Percentiles rank a stretch among this genome's conserved stretches.
These are phyloP conservation scores for Pteria penguin DNA, from an alignment of 2,888 invertebrate species.

Conservation along the genomic window DNA sequence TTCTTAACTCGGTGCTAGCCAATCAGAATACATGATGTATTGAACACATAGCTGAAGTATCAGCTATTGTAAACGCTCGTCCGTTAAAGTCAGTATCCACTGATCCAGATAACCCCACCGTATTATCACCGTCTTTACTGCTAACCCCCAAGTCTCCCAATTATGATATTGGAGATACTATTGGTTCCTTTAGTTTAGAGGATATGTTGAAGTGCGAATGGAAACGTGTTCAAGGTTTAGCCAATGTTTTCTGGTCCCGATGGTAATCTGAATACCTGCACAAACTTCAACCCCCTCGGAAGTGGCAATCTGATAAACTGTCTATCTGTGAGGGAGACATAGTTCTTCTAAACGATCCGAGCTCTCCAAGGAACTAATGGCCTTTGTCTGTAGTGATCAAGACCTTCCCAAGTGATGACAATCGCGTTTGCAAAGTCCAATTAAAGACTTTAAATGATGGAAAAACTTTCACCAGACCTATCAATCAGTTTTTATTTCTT, in stretches of 20 bases:
- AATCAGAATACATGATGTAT: background rate
- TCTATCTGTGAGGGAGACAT: too few species aligned
- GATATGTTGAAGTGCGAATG: too few species aligned
- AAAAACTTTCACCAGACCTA: background rate
- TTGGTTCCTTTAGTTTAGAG: too few species aligned
- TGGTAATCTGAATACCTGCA: background rate
- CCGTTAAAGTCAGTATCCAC: too few species aligned
- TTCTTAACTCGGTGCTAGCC: background rate
- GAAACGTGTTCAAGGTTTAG: too few species aligned
- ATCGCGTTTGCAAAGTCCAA: background rate
- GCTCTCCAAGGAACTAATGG: background rate
- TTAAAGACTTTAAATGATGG: background rate
- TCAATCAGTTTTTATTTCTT: background rate
- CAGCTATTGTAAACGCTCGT: background rate
- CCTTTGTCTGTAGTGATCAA: background rate
- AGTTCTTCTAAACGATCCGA: background rate
- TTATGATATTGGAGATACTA: background rate
- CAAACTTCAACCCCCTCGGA: background rate
- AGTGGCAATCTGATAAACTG: background rate
- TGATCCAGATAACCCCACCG: background rate
- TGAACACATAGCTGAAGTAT: slow-evolving; percentile 1
- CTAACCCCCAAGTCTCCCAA: background rate
- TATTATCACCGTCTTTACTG: background rate
- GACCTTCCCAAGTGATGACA: background rate
- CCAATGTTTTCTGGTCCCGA: too few species aligned